Conservation (phyloP, 2,888 invertebrate species). For the Acronicta aceris region DNA sequence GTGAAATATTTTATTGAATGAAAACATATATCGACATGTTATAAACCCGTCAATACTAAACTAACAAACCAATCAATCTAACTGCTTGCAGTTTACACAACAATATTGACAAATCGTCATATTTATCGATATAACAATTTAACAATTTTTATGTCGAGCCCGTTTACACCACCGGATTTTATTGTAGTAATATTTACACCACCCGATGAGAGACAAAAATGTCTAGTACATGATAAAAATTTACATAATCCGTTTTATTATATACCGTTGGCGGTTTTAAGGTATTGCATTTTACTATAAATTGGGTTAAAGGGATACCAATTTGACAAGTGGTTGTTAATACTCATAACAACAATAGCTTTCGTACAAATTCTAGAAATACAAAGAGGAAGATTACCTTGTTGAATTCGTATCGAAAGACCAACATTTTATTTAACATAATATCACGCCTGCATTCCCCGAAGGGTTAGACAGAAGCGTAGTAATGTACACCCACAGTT, state of each 20-base stretch:
- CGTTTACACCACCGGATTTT: constrained; percentile 2
- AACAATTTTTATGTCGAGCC: constrained; percentile 1
- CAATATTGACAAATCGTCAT: constrained; percentile 22
- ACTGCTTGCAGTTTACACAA: constrained; percentile 24
- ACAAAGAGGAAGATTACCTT: too few species aligned
- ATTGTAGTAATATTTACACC: not conserved
- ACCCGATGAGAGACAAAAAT: not conserved
- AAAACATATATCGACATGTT: constrained; percentile 10
- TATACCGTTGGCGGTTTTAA: too few species aligned
- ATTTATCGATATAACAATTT: constrained; percentile 21
- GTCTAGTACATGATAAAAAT: not conserved
- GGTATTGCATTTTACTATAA: too few species aligned
- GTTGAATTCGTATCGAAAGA: too few species aligned
- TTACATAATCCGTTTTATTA: not conserved
- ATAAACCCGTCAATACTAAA: constrained; percentile 15
- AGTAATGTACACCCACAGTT: too few species aligned
- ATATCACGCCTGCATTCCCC: too few species aligned
- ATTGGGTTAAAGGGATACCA: too few species aligned
- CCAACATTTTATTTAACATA: too few species aligned
- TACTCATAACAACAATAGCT: too few species aligned
- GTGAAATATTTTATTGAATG: constrained; percentile 1
- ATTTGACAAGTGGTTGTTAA: too few species aligned
- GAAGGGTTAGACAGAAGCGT: too few species aligned
- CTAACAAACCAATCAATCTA: constrained; percentile 36
- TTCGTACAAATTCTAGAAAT: too few species aligned